Evolutionary conservation across 2,113 vertebrate species (phyloP), one percentile per base, ranked within the genome.

Genomic region (Ciconia stormi): DNA sequence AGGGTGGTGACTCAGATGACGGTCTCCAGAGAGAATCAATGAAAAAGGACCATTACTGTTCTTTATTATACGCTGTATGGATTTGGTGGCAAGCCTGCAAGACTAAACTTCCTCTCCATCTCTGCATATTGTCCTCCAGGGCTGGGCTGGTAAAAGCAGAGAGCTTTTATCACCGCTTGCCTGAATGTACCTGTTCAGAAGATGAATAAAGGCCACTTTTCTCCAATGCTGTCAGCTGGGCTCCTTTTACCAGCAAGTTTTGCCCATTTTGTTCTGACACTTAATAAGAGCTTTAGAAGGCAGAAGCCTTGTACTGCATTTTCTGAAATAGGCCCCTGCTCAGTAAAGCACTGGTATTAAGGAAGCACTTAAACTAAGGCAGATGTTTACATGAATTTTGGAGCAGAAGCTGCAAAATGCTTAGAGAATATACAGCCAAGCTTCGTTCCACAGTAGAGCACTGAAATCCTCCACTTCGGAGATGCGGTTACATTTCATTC

Each of bases 331-430:
- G 71, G 55, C 55, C 36, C 61, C 61, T 11, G 80, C 77, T 89
- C 66, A n/a, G 61, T 4, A 50, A 84, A 91, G 65, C 42, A 1
- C 65, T 30, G 89, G 56, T 61, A 12, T 46, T 89, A 76, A 47
- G 83, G 52, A 65, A 87, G 49, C 89, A 30, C 66, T 97, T 92
- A 92, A 87, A 72, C 13, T 36, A n/a, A 94, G 91, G 93, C 58
- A 46, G 90, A 67, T 73, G 78, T 91, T 91, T 76, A 80, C 73
- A 7, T 1, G 66, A 52, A 69, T 77, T 87, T 55, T 15, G 77
- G 81, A 91, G 83, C 30, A 58, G 82, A 80, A 81, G 73, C 82
- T 53, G 58, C 56, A 69, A 78, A 69, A 70, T 8, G 44, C 87
- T 87, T 9, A 1, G 1, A 53, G 73, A 67, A 50, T 12, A 10